Percentiles rank a stretch among this genome's conserved stretches.
These are phyloP conservation scores for Dryobates pubescens DNA, from an alignment of 2,797 vertebrate genomes.

Conservation along the genomic window DNA sequence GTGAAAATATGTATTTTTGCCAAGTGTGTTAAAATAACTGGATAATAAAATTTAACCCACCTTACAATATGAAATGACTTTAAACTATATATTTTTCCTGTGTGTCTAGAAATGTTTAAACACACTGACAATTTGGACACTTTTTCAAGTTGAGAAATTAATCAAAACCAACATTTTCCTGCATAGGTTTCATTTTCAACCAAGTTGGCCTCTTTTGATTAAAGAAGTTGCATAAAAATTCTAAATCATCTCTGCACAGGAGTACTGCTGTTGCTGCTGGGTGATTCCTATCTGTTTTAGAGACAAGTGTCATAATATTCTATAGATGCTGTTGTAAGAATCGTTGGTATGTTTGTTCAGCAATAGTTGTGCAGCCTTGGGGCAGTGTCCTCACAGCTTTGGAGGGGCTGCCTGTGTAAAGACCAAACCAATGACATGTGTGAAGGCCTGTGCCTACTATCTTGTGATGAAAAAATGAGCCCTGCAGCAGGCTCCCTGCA, in stretches of 20 bases:
- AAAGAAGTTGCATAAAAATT: slow-evolving; percentile 58
- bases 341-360: background rate
- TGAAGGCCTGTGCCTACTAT: accelerated
- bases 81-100: background rate
- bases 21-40: background rate
- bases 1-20: background rate
- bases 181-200: slow-evolving; percentile 62
- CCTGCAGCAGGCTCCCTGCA: background rate
- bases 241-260: slow-evolving; percentile 25
- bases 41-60: background rate
- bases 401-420: background rate
- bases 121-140: background rate
- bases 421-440: accelerated
- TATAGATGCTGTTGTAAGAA: background rate
- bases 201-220: slow-evolving; percentile 57
- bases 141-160: slow-evolving; percentile 60
- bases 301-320: background rate
- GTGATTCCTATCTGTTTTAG: slow-evolving; percentile 26
- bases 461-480: background rate
- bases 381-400: background rate
- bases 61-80: background rate
- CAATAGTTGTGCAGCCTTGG: accelerated
- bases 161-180: slow-evolving; percentile 69
- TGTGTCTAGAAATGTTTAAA: slow-evolving; percentile 48
- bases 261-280: slow-evolving; percentile 4